Evolutionary conservation across 2,113 vertebrate species (phyloP).

Genomic region (Mesembrinibis cayennensis): DNA sequence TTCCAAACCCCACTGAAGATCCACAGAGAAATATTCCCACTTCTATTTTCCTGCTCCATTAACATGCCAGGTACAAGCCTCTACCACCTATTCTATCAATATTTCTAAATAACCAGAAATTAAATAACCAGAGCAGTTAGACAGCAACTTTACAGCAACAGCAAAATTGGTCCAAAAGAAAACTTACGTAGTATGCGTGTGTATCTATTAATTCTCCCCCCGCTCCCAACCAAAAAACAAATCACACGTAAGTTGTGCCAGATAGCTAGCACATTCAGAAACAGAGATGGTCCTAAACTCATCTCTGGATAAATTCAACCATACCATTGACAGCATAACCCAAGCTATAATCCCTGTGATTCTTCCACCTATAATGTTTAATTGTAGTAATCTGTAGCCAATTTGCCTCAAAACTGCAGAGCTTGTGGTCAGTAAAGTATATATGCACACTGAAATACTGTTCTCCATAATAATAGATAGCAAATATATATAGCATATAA

Average conservation of each 20-base stretch:
- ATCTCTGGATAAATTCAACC: neutral
- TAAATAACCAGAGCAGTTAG: neutral
- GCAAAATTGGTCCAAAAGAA: neutral
- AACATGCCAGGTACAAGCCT: neutral
- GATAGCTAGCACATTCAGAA: neutral
- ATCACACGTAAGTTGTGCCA: neutral
- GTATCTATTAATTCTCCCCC: neutral
- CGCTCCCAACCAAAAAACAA: neutral
- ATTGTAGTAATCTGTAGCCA: neutral
- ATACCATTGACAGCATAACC: neutral
- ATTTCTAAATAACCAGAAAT: neutral
- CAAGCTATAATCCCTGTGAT: neutral
- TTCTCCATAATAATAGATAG: neutral
- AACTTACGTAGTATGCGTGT: rapidly evolving
- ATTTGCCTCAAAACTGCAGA: neutral
- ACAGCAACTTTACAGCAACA: neutral
- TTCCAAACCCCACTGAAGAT: neutral
- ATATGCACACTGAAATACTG: neutral
- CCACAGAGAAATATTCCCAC: neutral
- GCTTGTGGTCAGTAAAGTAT: neutral
- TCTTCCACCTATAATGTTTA: neutral
- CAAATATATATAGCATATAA: neutral
- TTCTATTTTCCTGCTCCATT: neutral
- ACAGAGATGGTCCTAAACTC: neutral
- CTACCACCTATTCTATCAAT: neutral